These are phyloP conservation scores for Verasper variegatus DNA, from an alignment of 2,113 vertebrate species.

Conservation along the genomic window DNA sequence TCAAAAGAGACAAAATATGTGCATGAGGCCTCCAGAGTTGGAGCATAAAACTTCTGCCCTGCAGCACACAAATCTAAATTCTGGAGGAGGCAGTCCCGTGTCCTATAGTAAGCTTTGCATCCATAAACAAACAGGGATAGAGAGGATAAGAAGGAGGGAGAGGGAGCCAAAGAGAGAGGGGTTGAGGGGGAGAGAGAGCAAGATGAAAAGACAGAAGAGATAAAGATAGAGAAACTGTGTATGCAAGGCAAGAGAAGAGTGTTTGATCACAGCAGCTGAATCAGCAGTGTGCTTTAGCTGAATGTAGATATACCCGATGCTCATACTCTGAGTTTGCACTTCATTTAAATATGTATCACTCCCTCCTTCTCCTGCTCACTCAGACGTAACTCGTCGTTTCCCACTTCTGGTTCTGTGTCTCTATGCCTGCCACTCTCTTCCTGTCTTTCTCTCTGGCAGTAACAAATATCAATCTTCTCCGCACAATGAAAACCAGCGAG, in stretches of 20 bases:
- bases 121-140: conserved; percentile 21
- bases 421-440: conserved; percentile 1
- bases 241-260: conserved; percentile 20
- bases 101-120: conserved; percentile 28
- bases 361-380: conserved; percentile 14
- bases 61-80: conserved; percentile 30
- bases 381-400: conserved; percentile 29
- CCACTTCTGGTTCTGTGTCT: conserved; percentile 2
- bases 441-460: neutral
- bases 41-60: conserved; percentile 34
- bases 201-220: conserved; percentile 32
- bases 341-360: conserved; percentile 46
- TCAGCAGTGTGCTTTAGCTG: conserved; percentile 50
- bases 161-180: neutral
- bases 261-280: conserved; percentile 64
- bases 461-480: conserved; percentile 23
- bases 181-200: neutral
- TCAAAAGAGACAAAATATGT: conserved; percentile 5
- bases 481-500: conserved; percentile 34
- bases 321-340: conserved; percentile 30
- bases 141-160: neutral
- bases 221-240: conserved; percentile 29
- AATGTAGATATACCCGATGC: conserved; percentile 40
- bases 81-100: conserved; percentile 15
- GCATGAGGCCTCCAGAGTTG: conserved; percentile 4